These are phyloP conservation scores for Hirundo rustica DNA, from an alignment of 2,797 vertebrate species.

Conservation along the genomic window DNA sequence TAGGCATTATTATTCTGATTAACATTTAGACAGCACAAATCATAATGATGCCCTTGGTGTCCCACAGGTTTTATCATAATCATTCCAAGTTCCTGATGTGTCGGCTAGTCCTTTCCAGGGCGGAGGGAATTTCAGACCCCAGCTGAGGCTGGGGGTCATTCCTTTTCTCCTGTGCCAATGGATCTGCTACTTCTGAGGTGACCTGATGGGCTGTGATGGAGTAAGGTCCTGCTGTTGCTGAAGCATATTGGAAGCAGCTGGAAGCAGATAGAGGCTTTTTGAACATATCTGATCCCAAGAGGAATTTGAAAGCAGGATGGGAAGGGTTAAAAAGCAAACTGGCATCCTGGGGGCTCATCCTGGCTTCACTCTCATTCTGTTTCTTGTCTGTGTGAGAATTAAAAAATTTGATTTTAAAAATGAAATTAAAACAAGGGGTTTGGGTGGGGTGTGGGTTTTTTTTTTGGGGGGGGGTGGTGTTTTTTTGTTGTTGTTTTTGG, in stretches of 20 bases:
- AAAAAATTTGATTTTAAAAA: background rate
- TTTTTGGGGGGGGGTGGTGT: too few species aligned
- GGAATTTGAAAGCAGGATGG: background rate
- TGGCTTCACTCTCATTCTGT: background rate
- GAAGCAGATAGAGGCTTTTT: background rate
- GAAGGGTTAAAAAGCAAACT: background rate
- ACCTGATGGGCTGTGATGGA: background rate
- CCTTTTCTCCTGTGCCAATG: background rate
- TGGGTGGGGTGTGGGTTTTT: too few species aligned
- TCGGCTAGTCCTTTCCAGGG: background rate
- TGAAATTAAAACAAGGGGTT: background rate
- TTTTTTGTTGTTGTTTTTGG: too few species aligned
- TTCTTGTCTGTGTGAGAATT: background rate
- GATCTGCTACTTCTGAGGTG: background rate
- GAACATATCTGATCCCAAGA: background rate
- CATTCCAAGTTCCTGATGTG: background rate
- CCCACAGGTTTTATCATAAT: constrained; percentile 47
- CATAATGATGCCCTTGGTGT: constrained; percentile 57
- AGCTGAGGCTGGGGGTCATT: background rate
- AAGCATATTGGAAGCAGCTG: background rate
- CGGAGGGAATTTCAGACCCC: background rate
- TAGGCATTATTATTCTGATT: constrained; percentile 73
- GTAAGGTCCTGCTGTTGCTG: background rate
- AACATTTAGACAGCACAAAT: constrained; percentile 72
- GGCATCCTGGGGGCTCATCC: background rate